Conservation (phyloP, 2,888 invertebrate genomes). For the Aquatica leii region DNA sequence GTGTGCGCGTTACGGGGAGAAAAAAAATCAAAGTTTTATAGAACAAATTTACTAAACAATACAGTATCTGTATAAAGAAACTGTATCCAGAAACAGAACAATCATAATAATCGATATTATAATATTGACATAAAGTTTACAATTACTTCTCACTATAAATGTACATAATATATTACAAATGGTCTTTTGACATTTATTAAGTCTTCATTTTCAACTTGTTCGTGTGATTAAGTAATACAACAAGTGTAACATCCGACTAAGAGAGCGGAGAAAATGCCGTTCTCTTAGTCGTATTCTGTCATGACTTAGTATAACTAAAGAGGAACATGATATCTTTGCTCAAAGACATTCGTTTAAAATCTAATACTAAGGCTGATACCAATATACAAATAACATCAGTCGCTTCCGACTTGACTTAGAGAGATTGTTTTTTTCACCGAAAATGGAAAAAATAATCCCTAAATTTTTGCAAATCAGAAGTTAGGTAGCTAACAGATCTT, state of each 20-base stretch:
- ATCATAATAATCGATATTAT: constrained; percentile 49
- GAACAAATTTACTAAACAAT: constrained; percentile 62
- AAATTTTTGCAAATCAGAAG: constrained; percentile 31
- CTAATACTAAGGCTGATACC: constrained; percentile 50
- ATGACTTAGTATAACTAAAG: constrained; percentile 61
- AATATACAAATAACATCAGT: constrained; percentile 46
- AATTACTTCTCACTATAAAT: constrained; percentile 55
- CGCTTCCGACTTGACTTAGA: constrained; percentile 30
- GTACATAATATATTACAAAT: constrained; percentile 61
- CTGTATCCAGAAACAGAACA: constrained; percentile 60
- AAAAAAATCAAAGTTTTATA: constrained; percentile 45
- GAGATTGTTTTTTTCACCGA: constrained; percentile 9
- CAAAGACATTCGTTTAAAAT: constrained; percentile 53
- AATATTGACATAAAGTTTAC: constrained; percentile 59
- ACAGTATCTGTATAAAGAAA: constrained; percentile 57
- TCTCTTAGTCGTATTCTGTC: constrained; percentile 57
- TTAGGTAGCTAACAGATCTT: constrained; percentile 38
- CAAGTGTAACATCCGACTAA: constrained; percentile 42
- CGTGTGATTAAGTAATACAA: constrained; percentile 57
- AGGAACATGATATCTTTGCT: constrained; percentile 61
- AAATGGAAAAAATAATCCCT: constrained; percentile 18
- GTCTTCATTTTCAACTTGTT: constrained; percentile 56
- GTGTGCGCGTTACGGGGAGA: constrained; percentile 12
- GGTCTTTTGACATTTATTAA: constrained; percentile 57
- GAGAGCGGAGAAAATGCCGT: constrained; percentile 25